These are phyloP conservation scores for Myripristis murdjan DNA, from an alignment of 2,797 vertebrate species.

Conservation along the genomic window DNA sequence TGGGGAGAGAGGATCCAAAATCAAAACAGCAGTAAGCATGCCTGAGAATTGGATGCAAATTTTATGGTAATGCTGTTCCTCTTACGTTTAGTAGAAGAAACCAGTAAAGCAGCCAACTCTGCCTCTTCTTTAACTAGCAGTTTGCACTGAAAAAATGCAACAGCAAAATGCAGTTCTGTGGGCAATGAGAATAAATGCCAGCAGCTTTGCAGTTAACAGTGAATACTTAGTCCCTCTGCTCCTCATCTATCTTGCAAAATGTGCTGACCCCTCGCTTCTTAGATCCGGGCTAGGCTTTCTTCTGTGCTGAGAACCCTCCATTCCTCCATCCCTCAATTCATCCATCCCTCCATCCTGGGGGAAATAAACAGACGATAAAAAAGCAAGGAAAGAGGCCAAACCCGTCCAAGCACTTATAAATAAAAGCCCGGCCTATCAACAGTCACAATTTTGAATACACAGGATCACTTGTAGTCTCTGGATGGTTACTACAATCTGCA, in stretches of 20 bases:
- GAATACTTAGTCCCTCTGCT: conserved; percentile 35
- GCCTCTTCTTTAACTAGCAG: conserved; percentile 13
- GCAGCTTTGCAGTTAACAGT: conserved; percentile 33
- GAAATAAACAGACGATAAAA: conserved; percentile 53
- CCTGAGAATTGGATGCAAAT: conserved; percentile 20
- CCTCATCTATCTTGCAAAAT: conserved; percentile 64
- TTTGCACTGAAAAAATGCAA: background rate
- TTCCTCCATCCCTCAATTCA: background rate
- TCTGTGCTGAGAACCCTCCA: conserved; percentile 14
- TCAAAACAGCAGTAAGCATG: background rate
- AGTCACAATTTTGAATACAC: background rate
- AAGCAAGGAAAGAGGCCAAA: conserved; percentile 28
- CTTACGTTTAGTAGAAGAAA: background rate
- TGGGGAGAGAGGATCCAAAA: conserved; percentile 6
- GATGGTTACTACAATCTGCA: background rate
- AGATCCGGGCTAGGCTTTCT: conserved; percentile 13
- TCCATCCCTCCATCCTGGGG: conserved; percentile 24
- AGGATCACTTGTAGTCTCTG: background rate
- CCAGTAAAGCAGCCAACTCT: background rate
- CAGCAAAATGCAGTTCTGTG: conserved; percentile 2
- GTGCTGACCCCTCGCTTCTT: conserved; percentile 58
- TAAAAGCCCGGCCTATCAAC: conserved; percentile 32
- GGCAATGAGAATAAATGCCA: conserved; percentile 31
- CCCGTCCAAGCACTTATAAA: conserved; percentile 46
- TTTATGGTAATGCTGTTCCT: conserved; percentile 19